Evolutionary conservation across 2,113 vertebrate species (phyloP), one percentile per base, ranked within the genome.

Genomic region (Entosphenus tridentatus): DNA sequence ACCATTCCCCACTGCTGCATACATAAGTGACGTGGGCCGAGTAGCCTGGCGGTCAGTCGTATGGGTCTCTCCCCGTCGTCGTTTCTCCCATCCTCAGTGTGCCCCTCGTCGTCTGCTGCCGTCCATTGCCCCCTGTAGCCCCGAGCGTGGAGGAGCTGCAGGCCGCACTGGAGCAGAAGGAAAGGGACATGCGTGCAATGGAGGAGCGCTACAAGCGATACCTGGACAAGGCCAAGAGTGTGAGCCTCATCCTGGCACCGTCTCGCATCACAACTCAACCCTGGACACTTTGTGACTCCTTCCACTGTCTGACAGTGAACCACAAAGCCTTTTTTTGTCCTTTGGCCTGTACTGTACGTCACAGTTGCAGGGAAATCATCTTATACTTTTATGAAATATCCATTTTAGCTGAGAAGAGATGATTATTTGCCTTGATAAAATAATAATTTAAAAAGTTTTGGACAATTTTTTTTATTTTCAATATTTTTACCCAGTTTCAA

Each of bases 151-250:
- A 86, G 67, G 84, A 89, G 74, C 81, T 92, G 18, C 84, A 90
- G 75, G 81, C 83, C 69, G 82, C 76, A 71, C 73, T 92, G 75
- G 80, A 77, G 70, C 86, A 83, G 79, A 92, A 90, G 75, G 88
- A 90, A 0, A 84, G 83, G 2, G 88, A 92, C 76, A 81, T 92
- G 82, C 81, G 77, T 70, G 82, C 81, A 73, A 88, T 92, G 88
- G 87, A 92, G 76, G 83, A 87, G 13, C 75, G 85, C 11, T 92
- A 84, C 77, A 86, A 84, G 57, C 79, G 78, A 70, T 90, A 89
- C 0, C 77, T 90, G 79, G 86, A 83, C 58, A 88, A 81, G 70
- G 86, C 84, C 1, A 80, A 80, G 70, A 83, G 79, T 71, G 88
- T 92, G 73, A 77, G 80, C 67, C 21, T 65, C 62, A 10, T 9